phyloP scores from a whole-genome alignment of 1,140 invertebrate genomes.

The Meteorus sp. region DNA sequence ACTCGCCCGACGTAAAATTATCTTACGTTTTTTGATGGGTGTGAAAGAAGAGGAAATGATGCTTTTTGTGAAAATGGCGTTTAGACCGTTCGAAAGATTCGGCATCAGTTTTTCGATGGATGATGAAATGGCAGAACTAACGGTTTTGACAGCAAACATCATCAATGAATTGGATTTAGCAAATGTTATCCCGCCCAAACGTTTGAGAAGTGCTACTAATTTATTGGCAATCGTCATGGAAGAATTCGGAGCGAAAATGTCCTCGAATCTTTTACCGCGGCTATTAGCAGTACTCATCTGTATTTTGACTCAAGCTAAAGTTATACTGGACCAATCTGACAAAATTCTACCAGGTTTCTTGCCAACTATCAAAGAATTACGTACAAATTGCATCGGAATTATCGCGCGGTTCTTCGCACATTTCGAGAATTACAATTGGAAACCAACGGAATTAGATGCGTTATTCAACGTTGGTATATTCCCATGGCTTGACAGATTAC shows the following conservation, averaged over 20 bases:
- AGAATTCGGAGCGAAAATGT: slow-evolving; percentile 80
- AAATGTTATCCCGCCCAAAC: slow-evolving; percentile 70
- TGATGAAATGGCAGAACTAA: slow-evolving; percentile 40
- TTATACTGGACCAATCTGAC: slow-evolving; percentile 61
- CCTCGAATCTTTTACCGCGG: slow-evolving; percentile 66
- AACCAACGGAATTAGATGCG: slow-evolving; percentile 69
- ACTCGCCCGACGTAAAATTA: slow-evolving; percentile 70
- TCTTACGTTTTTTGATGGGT: slow-evolving; percentile 84
- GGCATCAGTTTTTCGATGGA: slow-evolving; percentile 56
- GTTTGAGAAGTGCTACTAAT: slow-evolving; percentile 75
- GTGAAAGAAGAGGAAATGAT: slow-evolving; percentile 77
- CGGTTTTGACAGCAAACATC: slow-evolving; percentile 56
- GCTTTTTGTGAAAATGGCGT: slow-evolving; percentile 81
- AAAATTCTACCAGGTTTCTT: slow-evolving; percentile 67
- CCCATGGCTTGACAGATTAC: slow-evolving; percentile 76
- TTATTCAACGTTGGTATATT: slow-evolving; percentile 79
- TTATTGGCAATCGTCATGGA: slow-evolving; percentile 79
- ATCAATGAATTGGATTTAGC: slow-evolving; percentile 61
- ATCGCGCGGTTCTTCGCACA: slow-evolving; percentile 76
- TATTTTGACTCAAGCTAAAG: slow-evolving; percentile 65
- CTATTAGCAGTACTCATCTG: slow-evolving; percentile 75
- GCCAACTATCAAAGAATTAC: slow-evolving; percentile 69
- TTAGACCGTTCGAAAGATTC: slow-evolving; percentile 71
- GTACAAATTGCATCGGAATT: slow-evolving; percentile 63
- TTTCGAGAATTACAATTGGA: slow-evolving; percentile 79